Percentiles rank a stretch among this genome's conserved stretches.
Conservation (phyloP, 2,888 invertebrate genomes). For the Drosophila infuscata region DNA sequence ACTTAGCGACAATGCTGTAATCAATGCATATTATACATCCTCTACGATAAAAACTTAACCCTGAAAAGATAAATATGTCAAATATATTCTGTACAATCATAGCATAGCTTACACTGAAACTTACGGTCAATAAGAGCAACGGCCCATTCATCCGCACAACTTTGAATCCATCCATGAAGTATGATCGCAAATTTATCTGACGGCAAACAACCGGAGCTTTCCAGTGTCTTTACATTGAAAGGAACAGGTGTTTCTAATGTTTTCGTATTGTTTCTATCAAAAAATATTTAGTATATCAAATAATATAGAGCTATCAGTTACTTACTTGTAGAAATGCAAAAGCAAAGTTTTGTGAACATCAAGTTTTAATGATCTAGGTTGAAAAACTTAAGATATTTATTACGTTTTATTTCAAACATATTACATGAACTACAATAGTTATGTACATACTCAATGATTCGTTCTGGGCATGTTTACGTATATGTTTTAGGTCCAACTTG, state of each 20-base stretch:
- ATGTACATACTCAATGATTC: constrained; percentile 47
- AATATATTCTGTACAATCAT: background rate
- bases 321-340: constrained; percentile 65
- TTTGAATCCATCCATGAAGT: constrained; percentile 84
- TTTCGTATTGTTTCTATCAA: constrained; percentile 62
- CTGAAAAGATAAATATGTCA: constrained; percentile 55
- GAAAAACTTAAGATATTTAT: constrained; percentile 30
- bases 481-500: constrained; percentile 32
- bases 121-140: constrained; percentile 76
- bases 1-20: constrained; percentile 76
- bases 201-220: constrained; percentile 66
- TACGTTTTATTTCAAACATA: background rate
- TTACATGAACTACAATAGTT: background rate
- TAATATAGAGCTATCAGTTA: background rate
- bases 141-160: constrained; percentile 81
- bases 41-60: constrained; percentile 79
- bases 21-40: constrained; percentile 84
- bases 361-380: constrained; percentile 38
- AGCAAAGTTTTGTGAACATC: constrained; percentile 57
- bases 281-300: background rate
- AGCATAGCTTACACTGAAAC: constrained; percentile 20
- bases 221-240: constrained; percentile 35
- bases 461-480: constrained; percentile 38
- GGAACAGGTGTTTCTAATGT: constrained; percentile 50
- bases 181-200: constrained; percentile 82